Conservation (phyloP, 1,140 invertebrate species). For the Pentalonia nigronervosa region DNA sequence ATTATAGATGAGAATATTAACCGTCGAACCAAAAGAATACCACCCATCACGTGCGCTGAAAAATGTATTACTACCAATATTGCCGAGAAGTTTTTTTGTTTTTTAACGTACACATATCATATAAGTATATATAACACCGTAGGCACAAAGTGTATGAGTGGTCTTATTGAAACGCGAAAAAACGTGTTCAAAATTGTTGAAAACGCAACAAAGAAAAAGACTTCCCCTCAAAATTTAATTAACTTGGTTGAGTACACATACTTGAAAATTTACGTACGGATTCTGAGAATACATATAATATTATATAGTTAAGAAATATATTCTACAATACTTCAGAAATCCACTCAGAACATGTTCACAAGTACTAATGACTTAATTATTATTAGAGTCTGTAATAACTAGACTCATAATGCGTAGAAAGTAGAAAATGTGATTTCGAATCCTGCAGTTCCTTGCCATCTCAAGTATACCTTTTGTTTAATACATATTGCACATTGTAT, state of each 20-base stretch:
- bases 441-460: not conserved
- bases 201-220: not conserved
- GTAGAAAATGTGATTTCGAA: not conserved
- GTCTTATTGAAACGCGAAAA: not conserved
- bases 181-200: not conserved
- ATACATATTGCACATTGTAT: not conserved
- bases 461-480: not conserved
- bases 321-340: constrained; percentile 12
- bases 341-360: not conserved
- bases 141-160: not conserved
- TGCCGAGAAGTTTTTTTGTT: not conserved
- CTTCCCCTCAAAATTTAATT: not conserved
- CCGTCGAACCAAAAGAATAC: not conserved
- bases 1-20: not conserved
- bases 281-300: not conserved
- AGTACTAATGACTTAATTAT: constrained; percentile 16
- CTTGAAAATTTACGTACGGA: not conserved
- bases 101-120: not conserved
- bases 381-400: not conserved
- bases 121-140: not conserved
- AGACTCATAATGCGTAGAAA: not conserved
- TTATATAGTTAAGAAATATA: not conserved
- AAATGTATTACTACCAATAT: not conserved
- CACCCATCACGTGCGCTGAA: not conserved
- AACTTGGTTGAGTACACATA: not conserved